Evolutionary conservation across 2,888 invertebrate genomes (phyloP).

Genomic region (Nudaria mundana): DNA sequence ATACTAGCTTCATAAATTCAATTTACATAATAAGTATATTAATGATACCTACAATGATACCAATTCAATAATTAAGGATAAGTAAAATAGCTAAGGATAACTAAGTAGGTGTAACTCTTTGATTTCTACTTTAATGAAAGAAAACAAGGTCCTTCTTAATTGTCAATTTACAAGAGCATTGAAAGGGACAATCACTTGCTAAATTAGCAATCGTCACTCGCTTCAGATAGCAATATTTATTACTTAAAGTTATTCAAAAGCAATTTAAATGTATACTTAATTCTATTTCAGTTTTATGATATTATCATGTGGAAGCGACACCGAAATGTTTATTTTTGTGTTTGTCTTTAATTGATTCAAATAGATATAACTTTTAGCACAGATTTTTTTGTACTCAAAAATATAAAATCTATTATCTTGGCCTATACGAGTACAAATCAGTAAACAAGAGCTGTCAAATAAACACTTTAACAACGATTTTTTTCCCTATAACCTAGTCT

Average conservation of each 20-base stretch:
- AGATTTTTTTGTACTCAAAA: slow-evolving; percentile 16
- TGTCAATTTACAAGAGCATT: neutral
- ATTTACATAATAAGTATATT: too few relatives aligned
- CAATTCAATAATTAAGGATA: too few relatives aligned
- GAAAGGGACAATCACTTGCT: slow-evolving; percentile 8
- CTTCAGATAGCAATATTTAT: slow-evolving; percentile 11
- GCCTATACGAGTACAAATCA: too few relatives aligned
- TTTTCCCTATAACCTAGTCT: neutral
- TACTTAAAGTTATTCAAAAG: slow-evolving; percentile 19
- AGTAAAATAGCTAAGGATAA: too few relatives aligned
- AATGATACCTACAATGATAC: too few relatives aligned
- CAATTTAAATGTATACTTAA: slow-evolving; percentile 22
- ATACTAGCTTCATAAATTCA: too few relatives aligned
- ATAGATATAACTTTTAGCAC: slow-evolving; percentile 14
- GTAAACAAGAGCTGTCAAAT: slow-evolving; percentile 19
- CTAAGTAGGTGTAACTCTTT: too few relatives aligned
- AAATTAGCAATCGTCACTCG: slow-evolving; percentile 18
- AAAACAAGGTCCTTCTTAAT: too few relatives aligned
- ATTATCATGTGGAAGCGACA: slow-evolving; percentile 31
- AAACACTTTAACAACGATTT: neutral
- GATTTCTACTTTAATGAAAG: too few relatives aligned
- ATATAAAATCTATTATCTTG: too few relatives aligned
- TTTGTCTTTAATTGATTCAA: slow-evolving; percentile 21
- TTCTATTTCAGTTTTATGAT: slow-evolving; percentile 22
- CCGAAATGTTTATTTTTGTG: slow-evolving; percentile 30